A percentile compares a stretch with the other conserved stretches of the same genome.
These are phyloP conservation scores for Agapornis canus DNA, from an alignment of 2,797 vertebrate genomes.

Conservation along the genomic window DNA sequence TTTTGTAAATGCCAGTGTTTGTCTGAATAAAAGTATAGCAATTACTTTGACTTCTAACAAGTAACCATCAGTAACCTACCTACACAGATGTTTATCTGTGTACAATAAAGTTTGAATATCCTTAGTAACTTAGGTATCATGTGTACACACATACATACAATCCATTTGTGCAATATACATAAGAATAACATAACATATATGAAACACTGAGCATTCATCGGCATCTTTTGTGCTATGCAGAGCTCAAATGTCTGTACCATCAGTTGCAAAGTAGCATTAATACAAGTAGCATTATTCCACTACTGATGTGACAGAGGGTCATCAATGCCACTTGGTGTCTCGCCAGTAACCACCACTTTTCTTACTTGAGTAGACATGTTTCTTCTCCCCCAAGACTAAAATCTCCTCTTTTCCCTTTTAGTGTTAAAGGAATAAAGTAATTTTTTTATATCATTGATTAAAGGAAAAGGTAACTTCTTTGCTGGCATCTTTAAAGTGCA, in stretches of 20 bases:
- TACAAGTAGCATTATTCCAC: not conserved
- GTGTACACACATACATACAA: not conserved
- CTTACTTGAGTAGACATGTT: slow-evolving; percentile 3
- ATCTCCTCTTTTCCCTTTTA: slow-evolving; percentile 45
- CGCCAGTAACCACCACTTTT: not conserved
- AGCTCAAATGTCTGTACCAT: not conserved
- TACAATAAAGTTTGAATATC: not conserved
- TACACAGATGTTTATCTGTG: not conserved
- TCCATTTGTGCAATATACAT: not conserved
- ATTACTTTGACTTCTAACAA: not conserved
- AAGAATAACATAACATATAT: not conserved
- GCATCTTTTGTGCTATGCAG: not conserved
- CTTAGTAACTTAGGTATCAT: not conserved
- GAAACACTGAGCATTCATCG: not conserved
- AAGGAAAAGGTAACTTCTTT: slow-evolving; percentile 20
- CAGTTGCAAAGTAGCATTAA: not conserved
- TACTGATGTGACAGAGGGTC: not conserved
- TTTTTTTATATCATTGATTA: slow-evolving; percentile 29
- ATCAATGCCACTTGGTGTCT: not conserved
- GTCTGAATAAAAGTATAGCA: not conserved
- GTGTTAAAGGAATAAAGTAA: slow-evolving; percentile 32
- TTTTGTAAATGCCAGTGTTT: not conserved
- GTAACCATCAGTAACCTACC: not conserved
- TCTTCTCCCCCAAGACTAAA: slow-evolving; percentile 50
- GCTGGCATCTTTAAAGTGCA: slow-evolving; percentile 45